phyloP scores from a whole-genome alignment of 2,888 invertebrate species.

The Philopedon plagiatum region DNA sequence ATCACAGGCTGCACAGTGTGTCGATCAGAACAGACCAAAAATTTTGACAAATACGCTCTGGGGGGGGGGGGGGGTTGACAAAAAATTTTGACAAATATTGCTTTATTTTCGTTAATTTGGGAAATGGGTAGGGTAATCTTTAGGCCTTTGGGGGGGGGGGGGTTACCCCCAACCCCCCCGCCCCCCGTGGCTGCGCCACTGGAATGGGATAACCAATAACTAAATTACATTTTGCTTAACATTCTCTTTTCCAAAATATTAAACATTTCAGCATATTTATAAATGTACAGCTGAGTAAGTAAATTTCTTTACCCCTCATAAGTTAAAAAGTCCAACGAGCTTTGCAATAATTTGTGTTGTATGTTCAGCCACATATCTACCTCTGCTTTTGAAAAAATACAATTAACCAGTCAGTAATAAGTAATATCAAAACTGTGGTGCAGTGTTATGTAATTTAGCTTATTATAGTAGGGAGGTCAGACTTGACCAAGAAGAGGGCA shows the following conservation, averaged over 20 bases:
- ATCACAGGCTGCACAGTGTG: too few relatives aligned
- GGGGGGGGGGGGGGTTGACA: too few relatives aligned
- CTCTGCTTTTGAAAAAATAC: slow-evolving; percentile 47
- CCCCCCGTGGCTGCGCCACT: too few relatives aligned
- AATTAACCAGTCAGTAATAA: slow-evolving; percentile 21
- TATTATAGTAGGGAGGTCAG: slow-evolving; percentile 17
- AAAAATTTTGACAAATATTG: too few relatives aligned
- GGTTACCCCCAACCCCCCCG: too few relatives aligned
- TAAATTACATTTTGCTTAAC: too few relatives aligned
- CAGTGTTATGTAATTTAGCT: neutral
- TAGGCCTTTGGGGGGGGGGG: too few relatives aligned
- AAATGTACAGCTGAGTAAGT: neutral
- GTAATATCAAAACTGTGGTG: slow-evolving; percentile 8
- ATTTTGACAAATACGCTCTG: too few relatives aligned
- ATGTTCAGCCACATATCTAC: slow-evolving; percentile 55
- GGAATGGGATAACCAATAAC: too few relatives aligned
- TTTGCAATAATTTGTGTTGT: slow-evolving; percentile 50
- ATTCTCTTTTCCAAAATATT: slow-evolving; percentile 28
- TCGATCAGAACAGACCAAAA: too few relatives aligned
- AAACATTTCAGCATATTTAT: neutral
- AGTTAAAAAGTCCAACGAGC: slow-evolving; percentile 46
- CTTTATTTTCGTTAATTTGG: too few relatives aligned
- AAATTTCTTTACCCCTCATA: slow-evolving; percentile 47
- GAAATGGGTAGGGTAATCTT: too few relatives aligned
- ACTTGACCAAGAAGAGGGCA: slow-evolving; percentile 7